A percentile compares a stretch with the other conserved stretches of the same genome.
Conservation (phyloP, 2,113 vertebrate genomes). For the Phoxinus phoxinus region DNA sequence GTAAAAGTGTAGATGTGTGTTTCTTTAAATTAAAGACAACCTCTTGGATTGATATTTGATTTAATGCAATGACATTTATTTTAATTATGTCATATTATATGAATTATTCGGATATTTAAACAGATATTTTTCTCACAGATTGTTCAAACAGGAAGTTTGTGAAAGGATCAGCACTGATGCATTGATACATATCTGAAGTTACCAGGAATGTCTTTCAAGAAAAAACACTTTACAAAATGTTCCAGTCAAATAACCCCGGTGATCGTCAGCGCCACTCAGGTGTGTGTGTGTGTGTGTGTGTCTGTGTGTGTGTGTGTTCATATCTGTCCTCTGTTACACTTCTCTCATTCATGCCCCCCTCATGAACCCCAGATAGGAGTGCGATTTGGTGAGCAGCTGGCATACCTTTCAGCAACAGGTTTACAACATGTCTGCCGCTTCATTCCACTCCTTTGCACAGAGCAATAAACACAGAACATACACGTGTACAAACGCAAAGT, state of each 20-base stretch:
- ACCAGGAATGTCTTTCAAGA: background rate
- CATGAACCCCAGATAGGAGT: slow-evolving; percentile 51
- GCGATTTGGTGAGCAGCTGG: slow-evolving; percentile 57
- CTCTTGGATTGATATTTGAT: background rate
- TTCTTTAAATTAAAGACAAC: background rate
- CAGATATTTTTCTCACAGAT: background rate
- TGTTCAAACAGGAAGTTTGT: slow-evolving; percentile 10
- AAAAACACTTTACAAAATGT: slow-evolving; percentile 5
- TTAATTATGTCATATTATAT: background rate
- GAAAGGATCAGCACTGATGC: background rate
- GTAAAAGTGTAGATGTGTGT: no score
- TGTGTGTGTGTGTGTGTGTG: background rate
- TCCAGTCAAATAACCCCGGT: slow-evolving; percentile 5
- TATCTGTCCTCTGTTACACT: slow-evolving; percentile 16
- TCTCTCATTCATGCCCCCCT: slow-evolving; percentile 41
- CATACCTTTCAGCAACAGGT: slow-evolving; percentile 52
- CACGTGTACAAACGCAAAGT: background rate
- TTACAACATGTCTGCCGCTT: slow-evolving; percentile 45
- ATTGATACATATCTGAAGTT: background rate
- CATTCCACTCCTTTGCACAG: background rate
- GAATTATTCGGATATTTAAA: no score
- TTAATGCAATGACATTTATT: background rate
- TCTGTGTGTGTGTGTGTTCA: background rate
- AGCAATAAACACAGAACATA: slow-evolving; percentile 14
- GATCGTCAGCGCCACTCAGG: slow-evolving; percentile 3